These are phyloP conservation scores for Drosophila parabipectinata DNA, from an alignment of 1,140 invertebrate species.

Conservation along the genomic window DNA sequence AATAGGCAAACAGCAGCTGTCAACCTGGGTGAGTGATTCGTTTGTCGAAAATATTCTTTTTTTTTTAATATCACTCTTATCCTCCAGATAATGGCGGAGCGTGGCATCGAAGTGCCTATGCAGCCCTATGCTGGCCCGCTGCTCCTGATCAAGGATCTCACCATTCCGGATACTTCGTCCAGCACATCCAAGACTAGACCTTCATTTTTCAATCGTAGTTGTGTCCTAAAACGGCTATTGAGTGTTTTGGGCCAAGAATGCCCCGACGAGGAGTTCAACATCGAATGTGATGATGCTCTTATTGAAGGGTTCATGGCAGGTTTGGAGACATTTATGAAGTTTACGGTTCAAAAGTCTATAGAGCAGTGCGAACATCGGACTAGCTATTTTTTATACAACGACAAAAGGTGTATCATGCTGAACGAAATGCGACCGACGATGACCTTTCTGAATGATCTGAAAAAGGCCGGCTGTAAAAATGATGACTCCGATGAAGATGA, in stretches of 20 bases:
- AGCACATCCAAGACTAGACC: background rate
- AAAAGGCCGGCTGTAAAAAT: constrained; percentile 17
- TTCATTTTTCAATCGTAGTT: constrained; percentile 36
- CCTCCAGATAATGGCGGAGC: background rate
- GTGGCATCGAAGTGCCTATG: background rate
- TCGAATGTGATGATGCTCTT: background rate
- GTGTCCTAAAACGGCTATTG: constrained; percentile 20
- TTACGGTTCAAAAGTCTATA: constrained; percentile 5
- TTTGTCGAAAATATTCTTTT: background rate
- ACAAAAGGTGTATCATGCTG: constrained; percentile 19
- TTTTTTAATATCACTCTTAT: background rate
- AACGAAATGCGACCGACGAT: constrained; percentile 37
- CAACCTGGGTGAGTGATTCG: background rate
- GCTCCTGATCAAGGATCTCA: constrained; percentile 38
- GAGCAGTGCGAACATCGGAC: constrained; percentile 47
- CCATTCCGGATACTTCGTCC: constrained; percentile 13
- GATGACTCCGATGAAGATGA: constrained; percentile 37
- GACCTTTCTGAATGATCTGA: constrained; percentile 49
- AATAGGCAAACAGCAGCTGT: background rate
- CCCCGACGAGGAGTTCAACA: background rate
- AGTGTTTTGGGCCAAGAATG: constrained; percentile 4
- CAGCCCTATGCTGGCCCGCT: constrained; percentile 34
- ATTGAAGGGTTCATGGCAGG: constrained; percentile 46
- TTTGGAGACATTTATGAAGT: constrained; percentile 54
- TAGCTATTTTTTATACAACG: constrained; percentile 29